phyloP scores from a whole-genome alignment of 2,888 invertebrate genomes.

The Coleophora deauratella region DNA sequence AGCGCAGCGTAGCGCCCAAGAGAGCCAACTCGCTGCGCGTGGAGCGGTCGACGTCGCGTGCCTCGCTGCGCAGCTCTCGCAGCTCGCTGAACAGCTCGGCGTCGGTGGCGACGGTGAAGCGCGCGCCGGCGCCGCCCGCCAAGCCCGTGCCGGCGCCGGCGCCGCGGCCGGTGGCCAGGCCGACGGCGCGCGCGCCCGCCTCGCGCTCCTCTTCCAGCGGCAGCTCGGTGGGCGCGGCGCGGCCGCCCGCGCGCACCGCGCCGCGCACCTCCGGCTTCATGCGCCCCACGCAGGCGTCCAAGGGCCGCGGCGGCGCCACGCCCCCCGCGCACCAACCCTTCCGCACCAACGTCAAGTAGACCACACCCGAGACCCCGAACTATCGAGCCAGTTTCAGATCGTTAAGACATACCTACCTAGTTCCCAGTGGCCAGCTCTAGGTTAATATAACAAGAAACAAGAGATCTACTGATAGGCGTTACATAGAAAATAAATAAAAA shows the following conservation, averaged over 20 bases:
- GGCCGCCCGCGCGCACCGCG: conserved; percentile 49
- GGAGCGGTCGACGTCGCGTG: conserved; percentile 84
- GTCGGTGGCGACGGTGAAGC: conserved; percentile 84
- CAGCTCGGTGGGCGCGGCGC: conserved; percentile 64
- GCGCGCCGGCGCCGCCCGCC: conserved; percentile 70
- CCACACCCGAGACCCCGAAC: conserved; percentile 11
- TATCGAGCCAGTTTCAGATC: conserved; percentile 12
- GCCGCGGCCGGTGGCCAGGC: conserved; percentile 43
- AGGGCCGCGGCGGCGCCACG: conserved; percentile 72
- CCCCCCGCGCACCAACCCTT: conserved; percentile 14
- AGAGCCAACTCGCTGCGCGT: conserved; percentile 72
- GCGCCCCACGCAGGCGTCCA: conserved; percentile 90
- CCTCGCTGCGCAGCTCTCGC: conserved; percentile 86
- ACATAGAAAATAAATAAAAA: conserved; percentile 30
- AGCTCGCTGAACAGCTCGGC: conserved; percentile 89
- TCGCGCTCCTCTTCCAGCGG: conserved; percentile 64
- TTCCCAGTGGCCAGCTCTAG: neutral
- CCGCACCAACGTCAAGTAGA: conserved; percentile 48
- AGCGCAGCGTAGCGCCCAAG: conserved; percentile 40
- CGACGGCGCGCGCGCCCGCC: conserved; percentile 55
- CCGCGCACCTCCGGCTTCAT: conserved; percentile 79
- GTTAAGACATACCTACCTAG: neutral
- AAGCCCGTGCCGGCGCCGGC: conserved; percentile 65
- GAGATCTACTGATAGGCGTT: neutral
- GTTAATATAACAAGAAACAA: neutral